Base-by-base conservation (phyloP, 2,797 vertebrate genomes). In the Bufotes viridis region DNA sequence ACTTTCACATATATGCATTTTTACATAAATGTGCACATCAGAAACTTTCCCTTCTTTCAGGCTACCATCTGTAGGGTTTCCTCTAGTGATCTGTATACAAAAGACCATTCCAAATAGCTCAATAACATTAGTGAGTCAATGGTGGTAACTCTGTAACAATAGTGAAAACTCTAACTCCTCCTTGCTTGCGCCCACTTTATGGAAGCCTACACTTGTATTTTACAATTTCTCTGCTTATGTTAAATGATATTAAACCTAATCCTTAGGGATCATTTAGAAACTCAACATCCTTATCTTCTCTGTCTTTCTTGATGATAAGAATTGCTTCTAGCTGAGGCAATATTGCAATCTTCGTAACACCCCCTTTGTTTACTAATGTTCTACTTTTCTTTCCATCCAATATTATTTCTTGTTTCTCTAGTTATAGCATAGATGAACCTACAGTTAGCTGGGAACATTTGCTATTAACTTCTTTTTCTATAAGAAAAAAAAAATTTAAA, bases 381-480 rank as follows among this genome's bases (percentile, higher is more conserved):
- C 79, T 93, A 92, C 91, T 94, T 94, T 93, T 93, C 90, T 93
- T 93, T 93, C 91, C 90, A 92, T 94, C 94, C 94, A 94, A 94
- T 96, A 95, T 94, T 93, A 93, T 95, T 93, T 93, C 94, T 95
- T 96, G 93, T 94, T 95, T 95, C 93, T 94, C 95, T 93, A 95
- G 94, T 93, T 94, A 95, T 95, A 95, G 92, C 91, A 80, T 91
- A 94, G 94, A 95, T 92, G 92, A 95, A 94, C 94, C 94, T 94
- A 94, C 96, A 96, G 94, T 96, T 96, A 70, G 92, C 94, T 95
- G 93, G 92, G 95, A 96, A 96, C 94, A 95, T 95, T 96, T 96
- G 94, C 95, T 94, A 96, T 96, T 96, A 96, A 94, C 94, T 94
- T 93, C 95, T 94, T 95, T 94, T 94, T 92, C 85, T 89, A 87